Conservation (phyloP, 1,140 invertebrate species). For the Teleogryllus occipitalis region DNA sequence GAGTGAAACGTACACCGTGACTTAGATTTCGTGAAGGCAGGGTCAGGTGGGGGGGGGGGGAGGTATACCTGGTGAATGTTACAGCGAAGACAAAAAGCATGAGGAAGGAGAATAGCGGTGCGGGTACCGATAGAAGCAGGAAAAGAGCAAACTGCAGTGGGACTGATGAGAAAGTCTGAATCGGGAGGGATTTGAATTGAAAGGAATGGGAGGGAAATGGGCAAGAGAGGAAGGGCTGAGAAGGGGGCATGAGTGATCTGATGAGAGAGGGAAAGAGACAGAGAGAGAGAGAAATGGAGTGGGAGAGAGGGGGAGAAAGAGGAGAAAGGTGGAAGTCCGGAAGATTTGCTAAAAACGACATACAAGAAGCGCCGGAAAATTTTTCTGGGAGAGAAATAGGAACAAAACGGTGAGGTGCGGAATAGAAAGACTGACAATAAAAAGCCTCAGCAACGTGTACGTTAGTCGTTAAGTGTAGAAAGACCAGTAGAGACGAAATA, state of each 20-base stretch:
- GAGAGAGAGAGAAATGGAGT: background rate
- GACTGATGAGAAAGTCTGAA: slow-evolving; percentile 18
- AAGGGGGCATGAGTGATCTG: background rate
- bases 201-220: background rate
- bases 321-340: background rate
- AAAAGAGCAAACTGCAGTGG: slow-evolving; percentile 27
- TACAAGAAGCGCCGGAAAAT: background rate
- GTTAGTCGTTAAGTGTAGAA: background rate
- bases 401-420: background rate
- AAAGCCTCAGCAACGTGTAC: background rate
- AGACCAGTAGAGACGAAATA: background rate
- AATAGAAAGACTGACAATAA: background rate
- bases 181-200: background rate
- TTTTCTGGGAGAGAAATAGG: background rate
- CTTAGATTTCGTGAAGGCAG: too few relatives aligned
- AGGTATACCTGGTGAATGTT: too few relatives aligned
- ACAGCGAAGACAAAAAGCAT: background rate
- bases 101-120: background rate
- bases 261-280: slow-evolving; percentile 8
- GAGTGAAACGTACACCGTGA: too few relatives aligned
- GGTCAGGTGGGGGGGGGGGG: too few relatives aligned
- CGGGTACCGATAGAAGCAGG: slow-evolving; percentile 4
- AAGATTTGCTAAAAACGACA: background rate
- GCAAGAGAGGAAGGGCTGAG: background rate
- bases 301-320: slow-evolving; percentile 11